phyloP scores from a whole-genome alignment of 2,113 vertebrate species.

The Laticauda laticaudata region DNA sequence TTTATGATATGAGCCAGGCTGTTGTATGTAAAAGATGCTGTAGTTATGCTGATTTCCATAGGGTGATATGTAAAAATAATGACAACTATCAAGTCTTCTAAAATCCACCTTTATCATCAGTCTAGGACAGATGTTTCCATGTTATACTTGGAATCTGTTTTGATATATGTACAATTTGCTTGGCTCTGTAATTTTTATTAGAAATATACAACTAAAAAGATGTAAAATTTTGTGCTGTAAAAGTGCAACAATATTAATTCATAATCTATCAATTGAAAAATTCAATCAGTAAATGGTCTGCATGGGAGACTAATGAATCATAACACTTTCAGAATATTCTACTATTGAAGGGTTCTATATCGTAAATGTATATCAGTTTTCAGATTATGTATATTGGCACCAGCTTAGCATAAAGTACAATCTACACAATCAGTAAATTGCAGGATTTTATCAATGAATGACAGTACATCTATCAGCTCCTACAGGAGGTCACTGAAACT shows the following conservation, averaged over 20 bases:
- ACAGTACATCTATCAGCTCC: conserved; percentile 3
- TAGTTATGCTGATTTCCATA: not conserved
- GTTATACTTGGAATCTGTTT: not conserved
- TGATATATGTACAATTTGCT: not conserved
- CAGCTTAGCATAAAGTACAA: not conserved
- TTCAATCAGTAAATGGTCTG: conserved; percentile 20
- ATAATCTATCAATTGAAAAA: not conserved
- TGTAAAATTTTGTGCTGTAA: not conserved
- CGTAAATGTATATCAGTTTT: conserved; percentile 39
- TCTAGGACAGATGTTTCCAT: not conserved
- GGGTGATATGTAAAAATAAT: not conserved
- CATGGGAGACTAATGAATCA: not conserved
- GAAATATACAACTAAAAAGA: not conserved
- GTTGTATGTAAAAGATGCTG: not conserved
- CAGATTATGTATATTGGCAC: conserved; percentile 42
- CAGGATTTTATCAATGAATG: conserved; percentile 24
- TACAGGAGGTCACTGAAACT: too few species aligned
- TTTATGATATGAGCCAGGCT: not conserved
- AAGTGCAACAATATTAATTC: not conserved
- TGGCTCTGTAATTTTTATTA: not conserved
- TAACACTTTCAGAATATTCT: conserved; percentile 13
- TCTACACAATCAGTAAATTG: conserved; percentile 30
- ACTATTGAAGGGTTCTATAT: conserved; percentile 35
- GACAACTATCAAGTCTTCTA: not conserved
- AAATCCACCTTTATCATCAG: not conserved